These are phyloP conservation scores for Drosophila suzukii DNA, from an alignment of 1,140 invertebrate genomes.

Conservation along the genomic window DNA sequence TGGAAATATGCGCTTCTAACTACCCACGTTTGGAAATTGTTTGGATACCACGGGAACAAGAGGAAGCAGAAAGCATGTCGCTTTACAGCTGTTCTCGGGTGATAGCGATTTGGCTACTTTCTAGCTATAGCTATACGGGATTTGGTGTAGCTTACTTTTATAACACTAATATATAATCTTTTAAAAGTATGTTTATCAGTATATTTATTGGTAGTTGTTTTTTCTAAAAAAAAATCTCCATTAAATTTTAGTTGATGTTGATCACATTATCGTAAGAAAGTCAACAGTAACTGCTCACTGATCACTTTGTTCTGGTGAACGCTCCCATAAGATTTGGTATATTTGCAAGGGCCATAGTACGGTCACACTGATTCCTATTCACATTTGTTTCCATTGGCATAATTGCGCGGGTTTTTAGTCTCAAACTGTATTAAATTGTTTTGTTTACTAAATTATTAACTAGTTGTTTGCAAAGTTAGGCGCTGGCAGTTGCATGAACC, in stretches of 20 bases:
- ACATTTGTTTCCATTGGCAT: slow-evolving; percentile 3
- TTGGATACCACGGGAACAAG: slow-evolving; percentile 55
- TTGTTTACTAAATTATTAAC: not conserved
- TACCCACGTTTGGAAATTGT: slow-evolving; percentile 60
- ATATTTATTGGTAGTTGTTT: too few relatives aligned
- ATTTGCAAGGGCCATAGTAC: not conserved
- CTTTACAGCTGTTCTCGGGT: slow-evolving; percentile 33
- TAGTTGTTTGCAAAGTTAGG: slow-evolving; percentile 39
- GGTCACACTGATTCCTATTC: slow-evolving; percentile 1
- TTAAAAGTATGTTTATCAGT: too few relatives aligned
- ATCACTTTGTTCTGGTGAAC: too few relatives aligned
- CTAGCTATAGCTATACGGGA: not conserved
- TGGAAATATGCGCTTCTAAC: slow-evolving; percentile 20
- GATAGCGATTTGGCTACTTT: not conserved
- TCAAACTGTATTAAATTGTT: slow-evolving; percentile 8
- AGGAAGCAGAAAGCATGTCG: slow-evolving; percentile 62
- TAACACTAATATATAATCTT: too few relatives aligned
- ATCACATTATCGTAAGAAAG: too few relatives aligned
- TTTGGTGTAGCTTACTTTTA: too few relatives aligned
- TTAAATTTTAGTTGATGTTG: too few relatives aligned
- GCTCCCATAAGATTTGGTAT: not conserved
- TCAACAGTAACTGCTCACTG: too few relatives aligned
- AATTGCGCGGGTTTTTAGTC: slow-evolving; percentile 40
- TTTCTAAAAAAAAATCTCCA: too few relatives aligned
- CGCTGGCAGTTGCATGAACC: slow-evolving; percentile 87